Evolutionary conservation across 2,113 vertebrate species (phyloP).

Genomic region (Neomonachus schauinslandi): DNA sequence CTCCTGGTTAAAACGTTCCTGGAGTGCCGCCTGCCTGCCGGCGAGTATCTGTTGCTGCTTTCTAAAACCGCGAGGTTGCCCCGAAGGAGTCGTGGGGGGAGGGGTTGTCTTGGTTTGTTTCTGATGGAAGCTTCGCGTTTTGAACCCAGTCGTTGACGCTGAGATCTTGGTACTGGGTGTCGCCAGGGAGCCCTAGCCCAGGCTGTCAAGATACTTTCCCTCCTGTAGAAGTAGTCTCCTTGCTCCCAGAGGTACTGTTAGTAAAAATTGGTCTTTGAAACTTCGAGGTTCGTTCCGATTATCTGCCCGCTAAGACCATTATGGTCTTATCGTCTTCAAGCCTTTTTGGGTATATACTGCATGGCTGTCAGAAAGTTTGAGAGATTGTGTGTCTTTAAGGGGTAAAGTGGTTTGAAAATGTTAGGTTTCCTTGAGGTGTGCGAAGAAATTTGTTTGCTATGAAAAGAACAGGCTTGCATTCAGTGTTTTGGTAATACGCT

Average conservation of each 20-base stretch:
- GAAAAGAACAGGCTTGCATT: neutral
- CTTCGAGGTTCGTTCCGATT: slow-evolving; percentile 46
- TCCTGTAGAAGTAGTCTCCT: neutral
- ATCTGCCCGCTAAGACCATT: neutral
- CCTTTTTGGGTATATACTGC: neutral
- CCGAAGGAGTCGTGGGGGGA: slow-evolving; percentile 37
- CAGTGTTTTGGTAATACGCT: neutral
- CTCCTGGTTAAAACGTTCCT: neutral
- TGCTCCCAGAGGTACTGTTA: neutral
- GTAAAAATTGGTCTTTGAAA: neutral
- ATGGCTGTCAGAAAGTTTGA: slow-evolving; percentile 31
- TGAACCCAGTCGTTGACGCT: neutral
- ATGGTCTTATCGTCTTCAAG: neutral
- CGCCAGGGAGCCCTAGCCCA: neutral
- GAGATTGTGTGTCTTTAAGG: neutral
- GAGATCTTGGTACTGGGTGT: neutral
- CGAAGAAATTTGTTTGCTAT: neutral
- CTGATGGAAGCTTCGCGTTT: neutral
- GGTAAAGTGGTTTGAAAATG: neutral
- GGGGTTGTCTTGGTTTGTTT: neutral
- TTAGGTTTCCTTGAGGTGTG: neutral
- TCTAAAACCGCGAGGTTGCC: neutral
- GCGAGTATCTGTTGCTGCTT: slow-evolving; percentile 26
- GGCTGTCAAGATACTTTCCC: neutral
- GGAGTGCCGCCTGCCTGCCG: neutral